Conservation (phyloP, 1,140 invertebrate species). For the Drosophila erecta region DNA sequence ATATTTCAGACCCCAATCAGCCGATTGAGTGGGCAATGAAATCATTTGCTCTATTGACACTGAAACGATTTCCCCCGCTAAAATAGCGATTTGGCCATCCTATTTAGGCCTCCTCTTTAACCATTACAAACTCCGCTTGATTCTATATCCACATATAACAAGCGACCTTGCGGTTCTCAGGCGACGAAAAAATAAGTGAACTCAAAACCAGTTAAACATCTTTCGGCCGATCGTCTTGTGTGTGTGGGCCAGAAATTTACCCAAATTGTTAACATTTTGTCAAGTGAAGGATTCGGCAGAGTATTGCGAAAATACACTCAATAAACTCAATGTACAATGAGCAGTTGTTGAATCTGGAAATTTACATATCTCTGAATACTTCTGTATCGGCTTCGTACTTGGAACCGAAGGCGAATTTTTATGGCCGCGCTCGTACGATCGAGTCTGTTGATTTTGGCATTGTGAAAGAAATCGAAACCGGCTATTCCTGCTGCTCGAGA, state of each 20-base stretch:
- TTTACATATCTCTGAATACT: constrained; percentile 35
- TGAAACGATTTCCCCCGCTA: constrained; percentile 19
- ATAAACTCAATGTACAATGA: no score
- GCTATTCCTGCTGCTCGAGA: constrained; percentile 65
- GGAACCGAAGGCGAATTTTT: constrained; percentile 49
- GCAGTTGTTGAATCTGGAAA: constrained; percentile 52
- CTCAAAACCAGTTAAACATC: constrained; percentile 72
- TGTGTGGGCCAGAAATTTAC: constrained; percentile 26
- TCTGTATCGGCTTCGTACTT: constrained; percentile 37
- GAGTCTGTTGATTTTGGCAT: constrained; percentile 50
- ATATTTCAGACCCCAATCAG: constrained; percentile 49
- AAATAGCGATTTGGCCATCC: constrained; percentile 19
- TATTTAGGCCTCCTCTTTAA: constrained; percentile 41
- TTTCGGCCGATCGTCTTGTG: constrained; percentile 16
- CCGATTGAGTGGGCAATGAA: constrained; percentile 19
- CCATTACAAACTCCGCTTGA: constrained; percentile 19
- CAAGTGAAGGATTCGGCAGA: constrained; percentile 53
- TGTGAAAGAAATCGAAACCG: constrained; percentile 62
- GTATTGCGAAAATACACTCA: constrained; percentile 37
- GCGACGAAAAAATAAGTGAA: constrained; percentile 42
- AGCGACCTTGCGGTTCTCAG: constrained; percentile 25
- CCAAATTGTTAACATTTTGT: constrained; percentile 66
- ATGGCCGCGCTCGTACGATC: constrained; percentile 19
- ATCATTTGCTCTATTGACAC: constrained; percentile 47
- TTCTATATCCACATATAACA: constrained; percentile 32